Evolutionary conservation across 2,888 invertebrate species (phyloP), one percentile per base, ranked within the genome.

Genomic region (Bellardia pandia): DNA sequence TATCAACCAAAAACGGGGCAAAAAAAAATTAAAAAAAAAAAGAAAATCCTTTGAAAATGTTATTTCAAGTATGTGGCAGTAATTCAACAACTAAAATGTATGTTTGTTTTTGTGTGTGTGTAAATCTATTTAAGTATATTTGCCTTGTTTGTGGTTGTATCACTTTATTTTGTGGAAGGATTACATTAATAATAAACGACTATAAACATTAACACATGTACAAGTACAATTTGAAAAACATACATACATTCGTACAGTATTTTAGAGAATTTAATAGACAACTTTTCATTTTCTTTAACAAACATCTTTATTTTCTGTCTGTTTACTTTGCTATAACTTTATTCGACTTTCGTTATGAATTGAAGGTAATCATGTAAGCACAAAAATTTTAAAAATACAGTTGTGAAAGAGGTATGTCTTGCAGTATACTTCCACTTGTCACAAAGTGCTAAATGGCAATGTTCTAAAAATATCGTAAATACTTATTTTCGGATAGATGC

Each of bases 121-220:
- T 89, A 86, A 89, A 88, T 90, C 89, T 89, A 69, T 91, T 90
- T 89, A 90, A 90, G 90, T 91, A 90, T 91, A 90, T 91, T 92
- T 92, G 91, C 90, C 90, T 91, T 91, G 90, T 91, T 91, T 91
- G 91, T 89, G 92, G 92, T 89, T 91, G 90, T 90, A 91, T 91
- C 92, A 92, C 92, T 92, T 92, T 90, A 92, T 91, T 92, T 90
- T 92, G 91, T 90, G 92, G 92, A 90, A 91, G 91, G 91, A 91
- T 92, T 91, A 91, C 89, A 90, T 91, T 91, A 91, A 91, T 92
- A 89, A 85, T 85, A 56, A 80, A 80, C 66, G 71, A 71, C 58
- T 66, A 68, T 66, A 69, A 58, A 68, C 48, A 66, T 23, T 58
- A 30, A 51, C 6, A 13, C 66, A 51, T 23, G 53, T 16, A 40